Percentiles rank a stretch among this genome's conserved stretches.
Evolutionary conservation across 2,797 vertebrate genomes (phyloP).

Genomic region (Xiphophorus birchmanni): DNA sequence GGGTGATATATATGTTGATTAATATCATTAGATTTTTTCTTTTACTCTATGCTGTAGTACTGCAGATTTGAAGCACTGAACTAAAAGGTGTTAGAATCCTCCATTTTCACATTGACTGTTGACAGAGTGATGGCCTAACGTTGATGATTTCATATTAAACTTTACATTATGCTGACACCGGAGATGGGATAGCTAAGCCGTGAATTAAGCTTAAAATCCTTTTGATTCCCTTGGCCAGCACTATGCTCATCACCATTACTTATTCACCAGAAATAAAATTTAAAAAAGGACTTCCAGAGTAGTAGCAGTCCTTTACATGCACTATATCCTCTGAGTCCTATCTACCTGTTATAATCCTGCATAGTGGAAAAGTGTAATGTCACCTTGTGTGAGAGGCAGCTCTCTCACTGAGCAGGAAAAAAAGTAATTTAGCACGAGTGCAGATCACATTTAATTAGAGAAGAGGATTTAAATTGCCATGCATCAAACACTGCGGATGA

Average conservation of each 20-base stretch:
- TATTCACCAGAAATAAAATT: conserved; percentile 79
- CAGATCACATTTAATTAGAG: conserved; percentile 89
- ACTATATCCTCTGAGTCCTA: conserved; percentile 75
- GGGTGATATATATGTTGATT: background rate
- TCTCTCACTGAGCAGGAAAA: conserved; percentile 75
- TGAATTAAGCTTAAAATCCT: conserved; percentile 84
- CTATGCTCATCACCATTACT: conserved; percentile 82
- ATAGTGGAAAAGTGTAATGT: conserved; percentile 87
- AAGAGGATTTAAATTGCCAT: conserved; percentile 87
- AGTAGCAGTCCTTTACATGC: conserved; percentile 64
- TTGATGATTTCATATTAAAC: conserved; percentile 83
- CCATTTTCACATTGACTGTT: conserved; percentile 63
- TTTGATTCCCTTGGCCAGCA: conserved; percentile 80
- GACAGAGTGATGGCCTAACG: conserved; percentile 80
- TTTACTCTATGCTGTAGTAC: conserved; percentile 1
- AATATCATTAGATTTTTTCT: background rate
- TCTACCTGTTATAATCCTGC: conserved; percentile 85
- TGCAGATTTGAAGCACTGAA: conserved; percentile 61
- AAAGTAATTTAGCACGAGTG: conserved; percentile 87
- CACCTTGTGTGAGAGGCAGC: conserved; percentile 86
- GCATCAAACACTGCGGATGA: conserved; percentile 84
- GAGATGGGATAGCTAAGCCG: conserved; percentile 81
- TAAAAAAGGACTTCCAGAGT: conserved; percentile 68
- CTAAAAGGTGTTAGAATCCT: conserved; percentile 69
- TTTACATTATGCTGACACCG: conserved; percentile 86